Evolutionary conservation across 2,797 vertebrate genomes (phyloP).

Genomic region (Sphenopsis melanotis): DNA sequence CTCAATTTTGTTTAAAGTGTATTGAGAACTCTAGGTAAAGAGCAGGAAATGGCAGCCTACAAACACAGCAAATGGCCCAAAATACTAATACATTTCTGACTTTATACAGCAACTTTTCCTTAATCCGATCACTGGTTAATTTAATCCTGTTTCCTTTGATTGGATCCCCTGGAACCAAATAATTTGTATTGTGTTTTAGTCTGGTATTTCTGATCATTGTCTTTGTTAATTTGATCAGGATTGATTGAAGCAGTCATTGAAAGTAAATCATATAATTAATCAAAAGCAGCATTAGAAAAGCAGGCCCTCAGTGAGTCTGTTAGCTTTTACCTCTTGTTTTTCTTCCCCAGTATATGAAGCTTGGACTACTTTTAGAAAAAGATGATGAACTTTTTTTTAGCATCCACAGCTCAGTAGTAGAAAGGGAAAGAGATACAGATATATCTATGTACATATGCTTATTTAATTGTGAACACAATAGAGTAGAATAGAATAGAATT

Average conservation of each 20-base stretch:
- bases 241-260: constrained; percentile 57
- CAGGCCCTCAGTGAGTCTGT: background rate
- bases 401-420: background rate
- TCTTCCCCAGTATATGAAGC: background rate
- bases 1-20: background rate
- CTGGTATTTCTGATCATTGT: constrained; percentile 74
- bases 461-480: background rate
- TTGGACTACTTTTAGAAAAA: background rate
- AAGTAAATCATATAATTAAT: constrained; percentile 63
- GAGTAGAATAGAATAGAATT: background rate
- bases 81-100: constrained; percentile 27
- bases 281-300: constrained; percentile 48
- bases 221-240: constrained; percentile 68
- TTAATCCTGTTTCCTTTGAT: constrained; percentile 74
- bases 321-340: background rate
- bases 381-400: background rate
- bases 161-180: constrained; percentile 70
- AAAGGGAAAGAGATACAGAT: background rate
- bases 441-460: background rate
- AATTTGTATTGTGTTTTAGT: constrained; percentile 66
- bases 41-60: background rate
- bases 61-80: background rate
- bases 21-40: background rate
- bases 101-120: constrained; percentile 50
- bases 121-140: constrained; percentile 73